Evolutionary conservation across 2,113 vertebrate species (phyloP), one percentile per base, ranked within the genome.

Genomic region (Mobula hypostoma): DNA sequence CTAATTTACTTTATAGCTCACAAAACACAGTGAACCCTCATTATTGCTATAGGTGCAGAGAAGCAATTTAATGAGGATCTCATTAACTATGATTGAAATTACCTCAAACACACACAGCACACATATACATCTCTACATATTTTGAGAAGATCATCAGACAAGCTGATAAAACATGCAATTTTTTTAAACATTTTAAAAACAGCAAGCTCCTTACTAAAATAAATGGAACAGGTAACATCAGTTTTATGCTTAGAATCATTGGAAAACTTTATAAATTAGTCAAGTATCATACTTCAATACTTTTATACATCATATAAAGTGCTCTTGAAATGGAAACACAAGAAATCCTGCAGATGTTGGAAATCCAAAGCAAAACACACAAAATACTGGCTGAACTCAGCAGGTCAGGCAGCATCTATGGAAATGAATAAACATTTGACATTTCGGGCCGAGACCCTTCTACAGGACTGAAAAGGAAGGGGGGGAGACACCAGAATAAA

Each of bases 31-130:
- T 93, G 40, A 29, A 27, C 68, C 32, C n/a, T 74, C 40, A 74
- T 74, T 72, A 93, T 1, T 29, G 27, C 11, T 48, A 48, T 48
- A 93, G 68, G 12, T 74, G 68, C 32, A 27, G 68, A 70, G 1
- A 17, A 92, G 14, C 90, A 92, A 40, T 72, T 21, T 92, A 92
- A 36, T 72, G 68, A 72, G n/a, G 17, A 40, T 1, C 32, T 32
- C 90, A 72, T 72, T 48, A 32, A 92, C 36, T 12, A 92, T 92
- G 88, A 70, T 91, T 14, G 32, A 93, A 72, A 74, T 70, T 74
- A 70, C 19, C n/a, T 21, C 66, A 32, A 63, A 48, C 8, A 48
- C 79, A 82, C 17, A n/a, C 58, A 17, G 17, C 68, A 70, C 68
- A 70, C 9, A 68, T n/a, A 66, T 3, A 88, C 14, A 32, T 32